These are phyloP conservation scores for Acromyrmex heyeri DNA, from an alignment of 1,140 invertebrate species.

Conservation along the genomic window DNA sequence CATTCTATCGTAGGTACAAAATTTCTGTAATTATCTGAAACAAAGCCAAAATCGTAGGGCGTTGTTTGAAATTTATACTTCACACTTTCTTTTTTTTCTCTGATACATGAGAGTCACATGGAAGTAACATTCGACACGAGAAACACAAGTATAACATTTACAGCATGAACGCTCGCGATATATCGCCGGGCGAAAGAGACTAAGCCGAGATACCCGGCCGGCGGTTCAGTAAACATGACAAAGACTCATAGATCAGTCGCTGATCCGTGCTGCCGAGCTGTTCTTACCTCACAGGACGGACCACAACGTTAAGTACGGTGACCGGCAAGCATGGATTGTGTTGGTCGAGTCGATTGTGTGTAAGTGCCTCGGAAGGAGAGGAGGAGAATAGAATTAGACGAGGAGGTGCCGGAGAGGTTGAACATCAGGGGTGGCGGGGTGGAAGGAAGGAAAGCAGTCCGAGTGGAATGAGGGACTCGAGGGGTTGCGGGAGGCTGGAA, in stretches of 20 bases:
- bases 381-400: slow-evolving; percentile 1
- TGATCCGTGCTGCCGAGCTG: slow-evolving; percentile 59
- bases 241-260: slow-evolving; percentile 61
- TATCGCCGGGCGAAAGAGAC: slow-evolving; percentile 39
- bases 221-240: slow-evolving; percentile 58
- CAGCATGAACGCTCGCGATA: slow-evolving; percentile 20
- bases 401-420: slow-evolving; percentile 49
- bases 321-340: slow-evolving; percentile 52
- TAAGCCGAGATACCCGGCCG: slow-evolving; percentile 40
- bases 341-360: slow-evolving; percentile 69
- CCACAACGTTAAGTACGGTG: slow-evolving; percentile 55
- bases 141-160: neutral
- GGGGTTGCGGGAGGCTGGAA: slow-evolving; percentile 76
- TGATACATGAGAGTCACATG: too few relatives aligned
- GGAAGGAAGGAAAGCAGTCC: slow-evolving; percentile 45
- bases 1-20: neutral
- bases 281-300: slow-evolving; percentile 50
- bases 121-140: slow-evolving; percentile 20
- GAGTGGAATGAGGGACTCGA: slow-evolving; percentile 56
- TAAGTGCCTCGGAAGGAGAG: slow-evolving; percentile 65
- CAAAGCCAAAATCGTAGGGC: neutral
- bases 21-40: neutral
- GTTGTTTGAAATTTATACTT: neutral
- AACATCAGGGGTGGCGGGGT: slow-evolving; percentile 44
- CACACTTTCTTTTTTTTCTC: neutral